Evolutionary conservation across 2,113 vertebrate species (phyloP).

Genomic region (Heterotis niloticus): DNA sequence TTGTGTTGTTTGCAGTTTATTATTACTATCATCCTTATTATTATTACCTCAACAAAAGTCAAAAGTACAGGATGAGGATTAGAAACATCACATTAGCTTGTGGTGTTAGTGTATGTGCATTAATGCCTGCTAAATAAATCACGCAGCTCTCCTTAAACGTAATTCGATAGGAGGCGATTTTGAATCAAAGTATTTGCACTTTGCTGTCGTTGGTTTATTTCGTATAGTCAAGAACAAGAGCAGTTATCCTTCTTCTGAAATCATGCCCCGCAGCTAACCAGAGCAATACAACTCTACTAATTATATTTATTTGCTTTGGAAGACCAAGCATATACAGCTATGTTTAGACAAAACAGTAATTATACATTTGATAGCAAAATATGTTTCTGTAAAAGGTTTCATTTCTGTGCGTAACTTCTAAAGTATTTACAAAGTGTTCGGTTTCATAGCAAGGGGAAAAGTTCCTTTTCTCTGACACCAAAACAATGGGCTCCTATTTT

Average conservation of each 20-base stretch:
- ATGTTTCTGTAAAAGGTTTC: conserved; percentile 38
- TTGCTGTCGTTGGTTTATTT: conserved; percentile 29
- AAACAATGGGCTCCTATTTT: not conserved
- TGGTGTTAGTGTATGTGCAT: no score
- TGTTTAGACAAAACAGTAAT: conserved; percentile 40
- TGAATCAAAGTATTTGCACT: not conserved
- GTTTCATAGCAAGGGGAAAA: conserved; percentile 3
- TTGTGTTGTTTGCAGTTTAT: no score
- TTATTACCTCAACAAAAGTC: no score
- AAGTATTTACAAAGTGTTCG: conserved; percentile 26
- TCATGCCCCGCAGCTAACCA: conserved; percentile 31
- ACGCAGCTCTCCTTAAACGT: no score
- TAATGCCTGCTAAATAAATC: no score
- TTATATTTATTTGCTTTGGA: conserved; percentile 38
- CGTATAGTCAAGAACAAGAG: conserved; percentile 9
- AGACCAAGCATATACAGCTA: conserved; percentile 35
- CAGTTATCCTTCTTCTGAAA: conserved; percentile 34
- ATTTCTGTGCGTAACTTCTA: conserved; percentile 27
- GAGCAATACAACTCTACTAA: conserved; percentile 17
- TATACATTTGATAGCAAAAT: conserved; percentile 32
- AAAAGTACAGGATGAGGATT: no score
- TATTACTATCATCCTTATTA: no score
- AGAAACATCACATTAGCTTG: no score
- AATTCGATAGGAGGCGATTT: no score
- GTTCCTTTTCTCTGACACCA: not conserved